A percentile compares a stretch with the other conserved stretches of the same genome.
phyloP scores from a whole-genome alignment of 2,888 invertebrate species.

The Phyllotreta striolata region DNA sequence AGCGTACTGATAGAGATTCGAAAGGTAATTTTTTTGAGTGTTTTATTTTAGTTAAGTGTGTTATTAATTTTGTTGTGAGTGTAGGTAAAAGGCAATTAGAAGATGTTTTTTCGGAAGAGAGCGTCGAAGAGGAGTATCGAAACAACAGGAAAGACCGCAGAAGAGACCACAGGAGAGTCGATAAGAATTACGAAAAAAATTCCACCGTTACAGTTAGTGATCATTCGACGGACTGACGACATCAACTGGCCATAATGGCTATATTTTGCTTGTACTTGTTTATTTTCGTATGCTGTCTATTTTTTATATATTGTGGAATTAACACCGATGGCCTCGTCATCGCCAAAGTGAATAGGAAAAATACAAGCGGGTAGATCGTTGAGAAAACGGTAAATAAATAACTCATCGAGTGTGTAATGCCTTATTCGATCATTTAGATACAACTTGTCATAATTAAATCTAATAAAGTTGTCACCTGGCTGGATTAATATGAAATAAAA shows the following conservation, averaged over 20 bases:
- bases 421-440: too few relatives aligned
- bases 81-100: conserved; percentile 41
- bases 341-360: conserved; percentile 55
- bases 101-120: conserved; percentile 53
- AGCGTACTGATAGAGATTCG: conserved; percentile 48
- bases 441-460: neutral
- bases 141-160: conserved; percentile 18
- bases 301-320: conserved; percentile 67
- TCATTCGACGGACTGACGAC: conserved; percentile 64
- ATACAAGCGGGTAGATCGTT: conserved; percentile 38
- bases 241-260: conserved; percentile 66
- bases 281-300: conserved; percentile 65
- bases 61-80: neutral
- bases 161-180: conserved; percentile 34
- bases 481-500: too few relatives aligned
- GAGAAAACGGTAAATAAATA: conserved; percentile 3
- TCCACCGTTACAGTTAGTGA: conserved; percentile 50
- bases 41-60: too few relatives aligned
- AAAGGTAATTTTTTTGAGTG: conserved; percentile 34
- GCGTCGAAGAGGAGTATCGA: conserved; percentile 37
- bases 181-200: conserved; percentile 48
- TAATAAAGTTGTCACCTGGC: neutral
- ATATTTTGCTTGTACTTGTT: conserved; percentile 65
- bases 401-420: too few relatives aligned
- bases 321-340: conserved; percentile 65